Evolutionary conservation across 2,113 vertebrate genomes (phyloP), one percentile per base, ranked within the genome.

Genomic region (Mohoua ochrocephala): DNA sequence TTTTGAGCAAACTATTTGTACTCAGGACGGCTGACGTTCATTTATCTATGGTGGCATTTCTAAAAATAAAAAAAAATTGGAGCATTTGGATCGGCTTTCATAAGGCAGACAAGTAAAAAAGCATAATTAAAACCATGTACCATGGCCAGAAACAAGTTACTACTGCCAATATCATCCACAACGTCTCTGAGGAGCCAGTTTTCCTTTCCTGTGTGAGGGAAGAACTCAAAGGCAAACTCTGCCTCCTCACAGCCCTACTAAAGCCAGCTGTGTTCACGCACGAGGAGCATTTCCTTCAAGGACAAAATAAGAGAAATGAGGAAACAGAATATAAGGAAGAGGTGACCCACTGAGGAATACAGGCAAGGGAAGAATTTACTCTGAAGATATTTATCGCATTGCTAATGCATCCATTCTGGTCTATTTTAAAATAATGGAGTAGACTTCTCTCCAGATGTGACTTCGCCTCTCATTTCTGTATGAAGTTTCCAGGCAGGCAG

Each of bases 181-280:
- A 47, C 13, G 63, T 79, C 84, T 87, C 87, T 44, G 67, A 95
- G 95, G 95, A 96, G 59, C 42, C 84, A 65, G 77, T 68, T 93
- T 82, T 93, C 74, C 81, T 82, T 95, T 97, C 91, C 91, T 91
- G 93, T 89, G 77, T 60, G 91, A 95, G 74, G 41, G 75, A 94
- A 93, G 82, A 61, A 52, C 85, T 93, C 83, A 78, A 50, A 89
- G 67, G 76, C 71, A 76, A 93, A 61, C 53, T 65, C 41, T 70
- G 54, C 59, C 79, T 88, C 67, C 75, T 52, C 59, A 35, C 22
- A 86, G 82, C 73, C 78, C 78, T 60, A 26, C 70, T 56, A 47
- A 76, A 96, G 60, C 92, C 93, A 96, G 92, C 87, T 96, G 92
- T 78, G 85, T 37, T 90, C 90, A 78, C 49, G 71, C 67, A 91